Evolutionary conservation across 1,140 invertebrate genomes (phyloP).

Genomic region (Macrobrachium rosenbergii): DNA sequence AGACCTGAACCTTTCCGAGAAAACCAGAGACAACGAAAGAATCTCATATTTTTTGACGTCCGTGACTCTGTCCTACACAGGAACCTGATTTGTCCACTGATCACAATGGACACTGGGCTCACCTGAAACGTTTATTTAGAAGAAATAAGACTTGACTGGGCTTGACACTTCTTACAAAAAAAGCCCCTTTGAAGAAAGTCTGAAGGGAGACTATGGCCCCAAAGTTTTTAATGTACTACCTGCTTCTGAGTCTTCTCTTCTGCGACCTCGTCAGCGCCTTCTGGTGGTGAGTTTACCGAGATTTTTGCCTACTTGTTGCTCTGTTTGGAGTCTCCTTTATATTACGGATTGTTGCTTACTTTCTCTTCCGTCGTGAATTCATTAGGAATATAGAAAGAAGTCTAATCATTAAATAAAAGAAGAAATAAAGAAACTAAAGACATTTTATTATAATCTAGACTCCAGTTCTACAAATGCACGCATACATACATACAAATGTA

Average conservation of each 20-base stretch:
- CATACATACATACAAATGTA: background rate
- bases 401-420: background rate
- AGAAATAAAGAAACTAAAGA: no score
- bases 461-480: background rate
- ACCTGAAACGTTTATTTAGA: no score
- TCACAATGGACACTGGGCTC: no score
- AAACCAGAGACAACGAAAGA: no score
- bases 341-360: no score
- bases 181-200: background rate
- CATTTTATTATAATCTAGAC: no score
- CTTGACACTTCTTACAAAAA: background rate
- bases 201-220: conserved; percentile 15
- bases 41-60: no score
- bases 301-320: background rate
- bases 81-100: no score
- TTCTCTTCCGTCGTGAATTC: background rate
- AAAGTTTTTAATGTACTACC: background rate
- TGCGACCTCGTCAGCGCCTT: conserved; percentile 6
- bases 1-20: no score
- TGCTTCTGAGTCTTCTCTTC: conserved; percentile 13
- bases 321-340: background rate
- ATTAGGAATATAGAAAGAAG: background rate
- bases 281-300: conserved; percentile 2
- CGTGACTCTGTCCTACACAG: no score
- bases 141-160: background rate